Base-by-base conservation (phyloP, 2,888 invertebrate genomes). In the Glaucopsyche alexis region DNA sequence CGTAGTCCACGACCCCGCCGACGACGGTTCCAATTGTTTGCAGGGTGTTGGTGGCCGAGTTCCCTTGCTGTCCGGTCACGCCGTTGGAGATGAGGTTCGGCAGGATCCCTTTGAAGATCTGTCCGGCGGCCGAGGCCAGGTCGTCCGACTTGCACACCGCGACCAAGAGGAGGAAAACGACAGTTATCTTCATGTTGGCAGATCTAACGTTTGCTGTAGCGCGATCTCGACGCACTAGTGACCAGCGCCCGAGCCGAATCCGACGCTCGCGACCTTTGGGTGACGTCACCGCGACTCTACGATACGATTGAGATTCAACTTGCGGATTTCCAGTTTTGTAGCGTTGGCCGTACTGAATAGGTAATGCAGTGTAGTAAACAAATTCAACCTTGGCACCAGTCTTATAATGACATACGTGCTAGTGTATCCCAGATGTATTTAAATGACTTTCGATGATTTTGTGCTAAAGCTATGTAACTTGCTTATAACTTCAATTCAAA, bases 1-100 rank as follows among this genome's bases (percentile, higher is more conserved):
- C 88, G 78, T 91, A 93, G 81, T 93, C 91, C 0, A 92, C 91
- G 1, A 92, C 93, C 67, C 93, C 93, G 1, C 93, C 90, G 8
- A 93, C 93, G 2, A 93, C 93, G 0, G 92, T 90, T 3, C 93
- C 93, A 74, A 93, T 92, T 75, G 89, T 87, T 52, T 86, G 85
- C 0, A 93, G 79, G 0, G 93, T 91, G 77, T 93, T 93, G 1
- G 83, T 81, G 0, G 91, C 90, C 4, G 85, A 84, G 81, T 90
- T 91, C 5, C 90, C 91, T 76, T 89, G 87, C 77, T 88, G 89
- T 1, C 87, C 85, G 2, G 87, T 89, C 55, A 88, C 88, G 8
- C 84, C 83, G 79, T 92, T 91, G 72, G 82, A 77, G 76, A 93
- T 90, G 50, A 93, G 79, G 75, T 88, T 90, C 0, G 93, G 93